Evolutionary conservation across 2,888 invertebrate species (phyloP).

Genomic region (Julus scanicus): DNA sequence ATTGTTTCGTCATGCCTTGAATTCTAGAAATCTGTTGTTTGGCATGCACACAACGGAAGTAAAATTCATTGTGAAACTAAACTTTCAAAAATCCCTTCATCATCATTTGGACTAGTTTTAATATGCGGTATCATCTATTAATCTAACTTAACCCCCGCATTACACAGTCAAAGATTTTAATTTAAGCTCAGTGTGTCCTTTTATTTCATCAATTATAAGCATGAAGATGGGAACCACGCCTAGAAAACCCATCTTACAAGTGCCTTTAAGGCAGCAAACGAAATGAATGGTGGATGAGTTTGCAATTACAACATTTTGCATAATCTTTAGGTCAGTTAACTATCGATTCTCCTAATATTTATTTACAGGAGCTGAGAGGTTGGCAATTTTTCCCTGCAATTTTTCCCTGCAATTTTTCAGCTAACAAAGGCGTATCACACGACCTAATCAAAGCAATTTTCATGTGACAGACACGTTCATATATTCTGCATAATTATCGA

Average conservation of each 20-base stretch:
- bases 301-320: slow-evolving; percentile 10
- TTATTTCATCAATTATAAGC: slow-evolving; percentile 40
- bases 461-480: not conserved
- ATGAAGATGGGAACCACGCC: slow-evolving; percentile 43
- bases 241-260: slow-evolving; percentile 4
- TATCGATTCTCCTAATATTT: not conserved
- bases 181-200: slow-evolving; percentile 23
- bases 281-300: slow-evolving; percentile 1
- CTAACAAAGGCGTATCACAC: not conserved
- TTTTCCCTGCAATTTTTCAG: not conserved
- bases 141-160: slow-evolving; percentile 8
- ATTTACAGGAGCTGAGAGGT: not conserved
- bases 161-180: not conserved
- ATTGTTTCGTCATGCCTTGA: not conserved
- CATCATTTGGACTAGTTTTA: not conserved
- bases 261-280: not conserved
- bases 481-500: not conserved
- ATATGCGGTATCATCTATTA: slow-evolving; percentile 37
- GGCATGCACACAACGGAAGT: not conserved
- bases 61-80: slow-evolving; percentile 5
- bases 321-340: slow-evolving; percentile 44
- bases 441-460: not conserved
- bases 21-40: not conserved
- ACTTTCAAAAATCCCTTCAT: slow-evolving; percentile 36
- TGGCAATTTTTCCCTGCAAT: not conserved